Percentiles rank a stretch among this genome's conserved stretches.
phyloP scores from a whole-genome alignment of 1,140 invertebrate species.

The Hylaeus volcanicus region DNA sequence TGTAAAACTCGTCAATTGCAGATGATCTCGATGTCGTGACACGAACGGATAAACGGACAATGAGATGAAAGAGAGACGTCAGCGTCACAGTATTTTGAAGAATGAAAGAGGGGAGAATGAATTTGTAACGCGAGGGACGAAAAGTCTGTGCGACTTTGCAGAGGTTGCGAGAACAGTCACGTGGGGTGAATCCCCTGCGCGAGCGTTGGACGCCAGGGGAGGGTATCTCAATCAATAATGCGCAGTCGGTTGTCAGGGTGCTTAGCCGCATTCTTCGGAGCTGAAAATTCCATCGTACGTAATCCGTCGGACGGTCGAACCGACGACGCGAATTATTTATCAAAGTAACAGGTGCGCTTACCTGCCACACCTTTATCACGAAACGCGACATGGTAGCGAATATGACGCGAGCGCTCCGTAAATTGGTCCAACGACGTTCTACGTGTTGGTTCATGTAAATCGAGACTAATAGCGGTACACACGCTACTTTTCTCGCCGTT shows the following conservation, averaged over 20 bases:
- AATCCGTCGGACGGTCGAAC: not conserved
- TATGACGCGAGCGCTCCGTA: not conserved
- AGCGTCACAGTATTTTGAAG: not conserved
- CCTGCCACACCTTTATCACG: slow-evolving; percentile 32
- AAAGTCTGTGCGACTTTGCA: not conserved
- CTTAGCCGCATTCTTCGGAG: slow-evolving; percentile 31
- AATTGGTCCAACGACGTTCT: slow-evolving; percentile 12
- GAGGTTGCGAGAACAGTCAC: not conserved
- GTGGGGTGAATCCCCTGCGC: slow-evolving; percentile 25
- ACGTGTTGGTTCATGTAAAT: slow-evolving; percentile 15
- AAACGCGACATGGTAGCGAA: slow-evolving; percentile 20
- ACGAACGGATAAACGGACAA: too few relatives aligned
- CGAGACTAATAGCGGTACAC: slow-evolving; percentile 12
- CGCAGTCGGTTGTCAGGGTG: slow-evolving; percentile 41
- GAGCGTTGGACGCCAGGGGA: not conserved
- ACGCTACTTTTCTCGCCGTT: not conserved
- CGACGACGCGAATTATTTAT: slow-evolving; percentile 22
- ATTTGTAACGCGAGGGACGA: not conserved
- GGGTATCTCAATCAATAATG: slow-evolving; percentile 49
- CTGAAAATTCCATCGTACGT: slow-evolving; percentile 24
- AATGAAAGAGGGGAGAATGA: not conserved
- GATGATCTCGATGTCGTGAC: too few relatives aligned
- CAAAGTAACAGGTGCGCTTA: slow-evolving; percentile 42
- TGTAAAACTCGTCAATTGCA: too few relatives aligned
- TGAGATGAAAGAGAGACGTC: not conserved